Conservation (phyloP, 2,797 vertebrate genomes). For the Chelidonichthys spinosus region DNA sequence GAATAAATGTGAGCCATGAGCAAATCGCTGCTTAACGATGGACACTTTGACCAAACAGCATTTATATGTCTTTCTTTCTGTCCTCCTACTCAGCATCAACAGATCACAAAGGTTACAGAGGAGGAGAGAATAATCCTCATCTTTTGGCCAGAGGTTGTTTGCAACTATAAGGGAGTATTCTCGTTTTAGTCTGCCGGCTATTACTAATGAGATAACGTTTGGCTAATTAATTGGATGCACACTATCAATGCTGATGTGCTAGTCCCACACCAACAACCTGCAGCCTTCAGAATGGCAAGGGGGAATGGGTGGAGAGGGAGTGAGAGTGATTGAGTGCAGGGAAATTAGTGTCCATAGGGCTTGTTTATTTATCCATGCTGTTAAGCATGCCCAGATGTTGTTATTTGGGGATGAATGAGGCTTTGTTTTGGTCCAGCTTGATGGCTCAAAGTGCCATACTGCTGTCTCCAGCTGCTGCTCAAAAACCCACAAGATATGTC, state of each 20-base stretch:
- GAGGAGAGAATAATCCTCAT: conserved; percentile 58
- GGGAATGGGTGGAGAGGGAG: conserved; percentile 56
- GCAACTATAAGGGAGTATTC: conserved; percentile 69
- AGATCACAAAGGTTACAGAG: conserved; percentile 70
- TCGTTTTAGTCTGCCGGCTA: conserved; percentile 71
- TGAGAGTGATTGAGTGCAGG: conserved; percentile 64
- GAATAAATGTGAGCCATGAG: conserved; percentile 67
- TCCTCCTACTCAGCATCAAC: conserved; percentile 74
- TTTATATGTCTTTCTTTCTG: conserved; percentile 56
- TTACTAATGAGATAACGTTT: conserved; percentile 77
- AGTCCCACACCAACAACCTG: conserved; percentile 68
- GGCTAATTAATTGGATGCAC: conserved; percentile 76
- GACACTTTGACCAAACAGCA: conserved; percentile 62
- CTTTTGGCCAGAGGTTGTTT: conserved; percentile 71
- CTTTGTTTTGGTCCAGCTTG: conserved; percentile 75
- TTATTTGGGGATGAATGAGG: conserved; percentile 78
- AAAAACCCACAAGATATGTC: conserved; percentile 70
- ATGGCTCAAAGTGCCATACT: conserved; percentile 53
- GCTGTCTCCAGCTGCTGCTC: conserved; percentile 70
- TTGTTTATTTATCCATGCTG: conserved; percentile 79
- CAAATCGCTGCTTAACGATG: conserved; percentile 61
- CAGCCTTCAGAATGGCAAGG: conserved; percentile 62
- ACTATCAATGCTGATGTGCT: conserved; percentile 67
- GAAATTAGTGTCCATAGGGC: conserved; percentile 73
- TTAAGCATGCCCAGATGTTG: conserved; percentile 82